Evolutionary conservation across 2,888 invertebrate species (phyloP).

Genomic region (Melanophora roralis): DNA sequence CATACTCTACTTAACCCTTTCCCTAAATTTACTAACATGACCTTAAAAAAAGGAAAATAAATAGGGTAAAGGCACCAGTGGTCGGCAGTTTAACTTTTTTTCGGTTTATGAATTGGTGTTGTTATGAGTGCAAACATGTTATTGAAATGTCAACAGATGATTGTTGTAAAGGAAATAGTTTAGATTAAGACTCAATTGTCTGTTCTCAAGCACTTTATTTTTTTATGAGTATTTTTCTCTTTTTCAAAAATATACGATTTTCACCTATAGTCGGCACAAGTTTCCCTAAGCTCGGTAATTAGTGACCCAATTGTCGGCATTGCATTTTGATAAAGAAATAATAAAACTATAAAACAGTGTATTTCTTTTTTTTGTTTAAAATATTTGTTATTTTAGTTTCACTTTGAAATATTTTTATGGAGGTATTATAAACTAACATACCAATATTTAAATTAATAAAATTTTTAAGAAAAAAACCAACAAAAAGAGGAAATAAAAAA

Average conservation of each 20-base stretch:
- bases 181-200: not conserved
- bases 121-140: not conserved
- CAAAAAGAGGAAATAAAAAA: not conserved
- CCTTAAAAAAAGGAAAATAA: no score
- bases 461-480: not conserved
- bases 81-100: constrained; percentile 17
- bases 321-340: not conserved
- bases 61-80: not conserved
- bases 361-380: constrained; percentile 1
- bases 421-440: no score
- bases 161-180: not conserved
- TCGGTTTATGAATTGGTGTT: not conserved
- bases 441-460: no score
- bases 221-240: not conserved
- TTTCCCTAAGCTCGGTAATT: not conserved
- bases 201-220: not conserved
- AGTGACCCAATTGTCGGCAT: constrained; percentile 1
- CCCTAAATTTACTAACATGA: no score
- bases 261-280: not conserved
- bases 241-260: not conserved
- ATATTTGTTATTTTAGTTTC: not conserved
- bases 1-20: no score
- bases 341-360: not conserved
- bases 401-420: not conserved
- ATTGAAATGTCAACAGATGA: not conserved